Evolutionary conservation across 2,113 vertebrate genomes (phyloP).

Genomic region (Xenus cinereus): DNA sequence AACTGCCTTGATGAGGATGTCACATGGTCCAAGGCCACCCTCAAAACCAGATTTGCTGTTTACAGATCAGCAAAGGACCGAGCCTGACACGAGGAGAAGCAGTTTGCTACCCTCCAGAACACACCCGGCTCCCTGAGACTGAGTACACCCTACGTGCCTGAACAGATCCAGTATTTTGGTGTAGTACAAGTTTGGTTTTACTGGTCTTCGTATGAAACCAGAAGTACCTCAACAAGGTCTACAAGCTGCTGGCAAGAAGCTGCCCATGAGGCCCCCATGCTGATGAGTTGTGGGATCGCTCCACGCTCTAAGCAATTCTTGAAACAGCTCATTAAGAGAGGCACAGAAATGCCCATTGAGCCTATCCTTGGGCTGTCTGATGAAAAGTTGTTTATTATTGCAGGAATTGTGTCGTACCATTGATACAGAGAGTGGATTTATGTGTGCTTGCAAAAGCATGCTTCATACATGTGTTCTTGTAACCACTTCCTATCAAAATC

Average conservation of each 20-base stretch:
- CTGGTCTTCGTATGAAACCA: not conserved
- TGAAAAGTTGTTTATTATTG: not conserved
- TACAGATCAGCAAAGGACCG: not conserved
- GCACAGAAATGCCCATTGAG: not conserved
- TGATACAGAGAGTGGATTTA: not conserved
- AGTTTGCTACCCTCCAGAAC: not conserved
- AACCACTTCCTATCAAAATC: not conserved
- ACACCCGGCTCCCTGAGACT: fast-evolving
- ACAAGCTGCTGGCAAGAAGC: not conserved
- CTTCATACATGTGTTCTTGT: not conserved
- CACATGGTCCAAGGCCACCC: not conserved
- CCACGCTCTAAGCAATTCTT: not conserved
- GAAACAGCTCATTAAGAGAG: not conserved
- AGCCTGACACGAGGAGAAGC: fast-evolving
- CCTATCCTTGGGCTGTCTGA: not conserved
- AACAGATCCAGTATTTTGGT: not conserved
- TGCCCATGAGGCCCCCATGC: fast-evolving
- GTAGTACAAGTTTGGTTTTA: not conserved
- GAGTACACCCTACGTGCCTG: fast-evolving
- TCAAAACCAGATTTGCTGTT: not conserved
- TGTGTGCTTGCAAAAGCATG: fast-evolving
- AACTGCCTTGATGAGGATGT: not conserved
- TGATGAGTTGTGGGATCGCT: not conserved
- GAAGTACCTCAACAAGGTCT: not conserved
- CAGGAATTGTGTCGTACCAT: not conserved